Conservation (phyloP, 2,888 invertebrate genomes). For the Melanchra persicariae region DNA sequence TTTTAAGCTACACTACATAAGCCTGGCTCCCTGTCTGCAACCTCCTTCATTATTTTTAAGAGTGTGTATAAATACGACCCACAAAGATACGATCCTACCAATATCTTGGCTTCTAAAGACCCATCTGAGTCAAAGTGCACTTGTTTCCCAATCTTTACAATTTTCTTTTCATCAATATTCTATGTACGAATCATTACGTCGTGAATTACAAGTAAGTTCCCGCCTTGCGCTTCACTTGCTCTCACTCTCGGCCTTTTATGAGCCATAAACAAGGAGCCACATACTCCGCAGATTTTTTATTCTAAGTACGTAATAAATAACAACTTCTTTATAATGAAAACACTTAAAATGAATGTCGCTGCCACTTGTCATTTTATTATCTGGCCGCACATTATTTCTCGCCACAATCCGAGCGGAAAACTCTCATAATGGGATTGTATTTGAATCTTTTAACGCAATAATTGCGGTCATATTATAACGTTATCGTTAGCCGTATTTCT, state of each 20-base stretch:
- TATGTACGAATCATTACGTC: conserved; percentile 71
- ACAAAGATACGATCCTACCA: background rate
- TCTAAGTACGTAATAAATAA: conserved; percentile 74
- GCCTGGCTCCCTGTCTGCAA: background rate
- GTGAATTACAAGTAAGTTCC: conserved; percentile 72
- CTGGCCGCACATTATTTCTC: conserved; percentile 52
- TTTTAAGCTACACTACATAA: background rate
- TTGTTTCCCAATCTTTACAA: conserved; percentile 22
- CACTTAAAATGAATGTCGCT: conserved; percentile 64
- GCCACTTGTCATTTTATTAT: conserved; percentile 65
- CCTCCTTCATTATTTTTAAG: background rate
- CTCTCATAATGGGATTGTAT: conserved; percentile 32
- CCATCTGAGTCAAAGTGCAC: conserved; percentile 26
- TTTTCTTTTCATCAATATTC: conserved; percentile 66
- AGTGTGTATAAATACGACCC: background rate
- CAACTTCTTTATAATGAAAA: conserved; percentile 74
- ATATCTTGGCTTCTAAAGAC: conserved; percentile 1
- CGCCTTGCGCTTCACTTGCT: conserved; percentile 68
- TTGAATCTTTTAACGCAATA: conserved; percentile 43
- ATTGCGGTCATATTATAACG: conserved; percentile 28
- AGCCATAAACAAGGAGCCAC: conserved; percentile 76
- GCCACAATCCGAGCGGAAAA: conserved; percentile 25
- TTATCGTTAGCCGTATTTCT: conserved; percentile 33
- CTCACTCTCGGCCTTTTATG: conserved; percentile 72
- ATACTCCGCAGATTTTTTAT: conserved; percentile 75